Percentiles rank a stretch among this genome's conserved stretches.
Conservation (phyloP, 53 echinoderm and acorn worm genomes). For the Paracentrotus lividus region DNA sequence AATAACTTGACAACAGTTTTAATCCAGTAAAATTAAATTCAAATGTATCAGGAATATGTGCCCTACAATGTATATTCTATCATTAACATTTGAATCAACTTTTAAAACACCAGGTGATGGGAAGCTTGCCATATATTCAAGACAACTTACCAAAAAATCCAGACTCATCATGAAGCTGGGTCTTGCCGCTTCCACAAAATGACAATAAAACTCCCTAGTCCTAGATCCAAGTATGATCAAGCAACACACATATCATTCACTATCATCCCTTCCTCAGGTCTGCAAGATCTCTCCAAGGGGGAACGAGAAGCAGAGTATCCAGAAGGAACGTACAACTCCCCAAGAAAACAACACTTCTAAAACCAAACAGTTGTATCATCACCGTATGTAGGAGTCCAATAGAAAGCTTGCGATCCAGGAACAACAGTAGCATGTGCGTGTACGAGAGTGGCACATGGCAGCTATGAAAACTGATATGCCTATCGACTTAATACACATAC, state of each 20-base stretch:
- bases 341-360: slow-evolving; percentile 8
- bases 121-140: too few species aligned
- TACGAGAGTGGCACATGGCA: neutral
- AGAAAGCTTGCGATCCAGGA: neutral
- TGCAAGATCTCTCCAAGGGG: neutral
- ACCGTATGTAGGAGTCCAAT: neutral
- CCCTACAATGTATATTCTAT: too few species aligned
- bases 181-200: slow-evolving; percentile 19
- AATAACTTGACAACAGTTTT: too few species aligned
- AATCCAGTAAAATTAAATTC: too few species aligned
- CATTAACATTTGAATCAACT: too few species aligned
- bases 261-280: slow-evolving; percentile 18
- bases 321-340: slow-evolving; percentile 10
- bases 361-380: neutral
- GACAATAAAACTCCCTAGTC: slow-evolving; percentile 11
- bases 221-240: slow-evolving; percentile 30
- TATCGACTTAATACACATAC: neutral
- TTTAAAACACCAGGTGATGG: too few species aligned
- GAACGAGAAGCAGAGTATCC: neutral
- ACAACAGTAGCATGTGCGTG: slow-evolving; percentile 22
- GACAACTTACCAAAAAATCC: slow-evolving; percentile 28
- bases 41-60: too few species aligned
- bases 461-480: slow-evolving; percentile 31
- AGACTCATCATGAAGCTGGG: slow-evolving; percentile 3
- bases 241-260: slow-evolving; percentile 13